Conservation (phyloP, 2,113 vertebrate genomes). For the Prolemur simus region DNA sequence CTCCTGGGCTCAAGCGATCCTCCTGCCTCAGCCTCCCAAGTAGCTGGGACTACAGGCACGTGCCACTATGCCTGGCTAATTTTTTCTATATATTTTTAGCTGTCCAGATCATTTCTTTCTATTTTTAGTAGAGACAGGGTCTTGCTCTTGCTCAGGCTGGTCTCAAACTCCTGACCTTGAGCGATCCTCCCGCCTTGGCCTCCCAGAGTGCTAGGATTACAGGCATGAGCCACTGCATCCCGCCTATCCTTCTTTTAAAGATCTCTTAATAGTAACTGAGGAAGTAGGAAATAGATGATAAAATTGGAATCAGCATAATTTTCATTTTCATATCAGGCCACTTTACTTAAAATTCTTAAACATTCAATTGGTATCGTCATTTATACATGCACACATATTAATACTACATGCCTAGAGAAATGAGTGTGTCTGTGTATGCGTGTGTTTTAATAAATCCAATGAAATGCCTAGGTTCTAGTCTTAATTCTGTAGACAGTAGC, state of each 20-base stretch:
- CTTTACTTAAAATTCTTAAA: background rate
- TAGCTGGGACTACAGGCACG: too few species aligned
- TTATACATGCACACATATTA: background rate
- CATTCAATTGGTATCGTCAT: background rate
- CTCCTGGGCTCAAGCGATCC: too few species aligned
- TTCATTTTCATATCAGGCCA: background rate
- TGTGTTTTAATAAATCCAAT: background rate
- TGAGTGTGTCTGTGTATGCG: background rate
- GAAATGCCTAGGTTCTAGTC: background rate
- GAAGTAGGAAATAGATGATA: background rate
- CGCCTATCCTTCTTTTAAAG: background rate
- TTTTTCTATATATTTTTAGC: too few species aligned
- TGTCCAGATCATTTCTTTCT: too few species aligned
- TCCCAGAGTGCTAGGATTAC: too few species aligned
- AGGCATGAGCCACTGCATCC: too few species aligned
- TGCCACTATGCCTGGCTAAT: too few species aligned
- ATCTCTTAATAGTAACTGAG: background rate
- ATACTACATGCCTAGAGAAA: background rate
- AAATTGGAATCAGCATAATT: background rate
- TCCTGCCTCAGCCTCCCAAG: too few species aligned
- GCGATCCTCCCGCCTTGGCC: too few species aligned
- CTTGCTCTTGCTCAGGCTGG: too few species aligned
- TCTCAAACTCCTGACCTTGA: too few species aligned
- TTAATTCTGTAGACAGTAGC: background rate
- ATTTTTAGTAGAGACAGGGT: too few species aligned